Conservation (phyloP, 1,140 invertebrate genomes). For the Hyphantria cunea region DNA sequence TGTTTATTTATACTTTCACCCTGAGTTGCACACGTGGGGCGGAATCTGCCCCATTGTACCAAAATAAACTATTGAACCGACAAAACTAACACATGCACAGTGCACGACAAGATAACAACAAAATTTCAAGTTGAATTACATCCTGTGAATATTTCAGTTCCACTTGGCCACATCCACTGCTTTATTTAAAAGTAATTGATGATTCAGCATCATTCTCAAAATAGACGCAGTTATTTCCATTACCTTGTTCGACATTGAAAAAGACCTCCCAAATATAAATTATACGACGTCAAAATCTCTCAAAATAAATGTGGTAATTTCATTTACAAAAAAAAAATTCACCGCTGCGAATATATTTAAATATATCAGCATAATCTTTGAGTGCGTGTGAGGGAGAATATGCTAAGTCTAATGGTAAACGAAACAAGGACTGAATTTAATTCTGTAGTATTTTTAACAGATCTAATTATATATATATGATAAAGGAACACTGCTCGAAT, state of each 20-base stretch:
- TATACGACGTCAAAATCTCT: constrained; percentile 47
- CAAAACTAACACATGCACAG: constrained; percentile 28
- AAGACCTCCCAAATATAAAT: constrained; percentile 49
- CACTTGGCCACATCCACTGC: constrained; percentile 13
- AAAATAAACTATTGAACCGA: constrained; percentile 58
- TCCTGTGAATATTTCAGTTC: constrained; percentile 15
- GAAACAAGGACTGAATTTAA: constrained; percentile 31
- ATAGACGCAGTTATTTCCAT: constrained; percentile 29
- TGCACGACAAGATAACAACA: constrained; percentile 21
- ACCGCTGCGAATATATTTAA: constrained; percentile 59
- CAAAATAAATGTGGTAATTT: constrained; percentile 67
- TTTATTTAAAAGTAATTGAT: constrained; percentile 20
- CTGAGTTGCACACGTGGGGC: constrained; percentile 67
- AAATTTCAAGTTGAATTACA: constrained; percentile 15
- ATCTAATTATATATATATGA: no score
- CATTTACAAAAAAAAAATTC: constrained; percentile 52
- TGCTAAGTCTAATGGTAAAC: constrained; percentile 39
- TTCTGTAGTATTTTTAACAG: no score
- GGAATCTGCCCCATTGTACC: constrained; percentile 56
- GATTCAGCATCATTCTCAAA: constrained; percentile 18
- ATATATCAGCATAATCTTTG: constrained; percentile 64
- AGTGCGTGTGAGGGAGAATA: constrained; percentile 49
- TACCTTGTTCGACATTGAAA: constrained; percentile 49
- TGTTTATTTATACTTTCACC: constrained; percentile 80
- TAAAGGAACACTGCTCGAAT: no score